Conservation (phyloP, 2,888 invertebrate genomes). For the Zhengitettix transpicula region DNA sequence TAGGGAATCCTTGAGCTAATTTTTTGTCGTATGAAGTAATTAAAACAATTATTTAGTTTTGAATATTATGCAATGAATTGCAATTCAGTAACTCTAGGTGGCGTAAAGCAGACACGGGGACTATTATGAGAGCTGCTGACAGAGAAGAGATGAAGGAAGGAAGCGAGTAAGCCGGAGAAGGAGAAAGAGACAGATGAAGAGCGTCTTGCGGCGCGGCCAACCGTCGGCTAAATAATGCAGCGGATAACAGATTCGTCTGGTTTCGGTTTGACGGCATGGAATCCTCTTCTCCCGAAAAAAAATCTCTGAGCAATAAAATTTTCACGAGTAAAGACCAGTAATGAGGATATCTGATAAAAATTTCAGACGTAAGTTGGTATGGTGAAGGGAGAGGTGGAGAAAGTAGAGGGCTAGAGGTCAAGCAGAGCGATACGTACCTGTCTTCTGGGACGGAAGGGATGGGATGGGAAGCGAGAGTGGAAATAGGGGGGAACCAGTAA, state of each 20-base stretch:
- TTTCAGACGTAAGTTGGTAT: slow-evolving; percentile 17
- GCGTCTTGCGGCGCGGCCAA: slow-evolving; percentile 3
- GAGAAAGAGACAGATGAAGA: slow-evolving; percentile 1
- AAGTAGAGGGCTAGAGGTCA: neutral
- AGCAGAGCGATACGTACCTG: neutral
- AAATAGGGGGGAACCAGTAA: too few species aligned
- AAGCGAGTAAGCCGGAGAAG: neutral
- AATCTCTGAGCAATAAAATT: slow-evolving; percentile 20
- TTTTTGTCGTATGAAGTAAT: too few species aligned
- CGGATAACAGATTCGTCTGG: slow-evolving; percentile 14
- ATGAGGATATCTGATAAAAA: slow-evolving; percentile 26
- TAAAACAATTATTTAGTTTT: too few species aligned
- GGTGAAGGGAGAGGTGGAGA: neutral
- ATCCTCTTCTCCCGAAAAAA: slow-evolving; percentile 8
- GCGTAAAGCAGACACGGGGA: too few species aligned
- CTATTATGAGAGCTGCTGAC: too few species aligned
- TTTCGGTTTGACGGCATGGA: slow-evolving; percentile 13
- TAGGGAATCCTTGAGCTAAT: too few species aligned
- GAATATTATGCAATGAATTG: too few species aligned
- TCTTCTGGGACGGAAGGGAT: too few species aligned
- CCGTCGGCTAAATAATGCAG: slow-evolving; percentile 14
- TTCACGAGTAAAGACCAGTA: slow-evolving; percentile 24
- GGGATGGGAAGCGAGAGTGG: too few species aligned
- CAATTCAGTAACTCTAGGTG: too few species aligned
- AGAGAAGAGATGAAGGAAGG: neutral